Evolutionary conservation across 2,113 vertebrate species (phyloP), one percentile per base, ranked within the genome.

Genomic region (Petaurus breviceps): DNA sequence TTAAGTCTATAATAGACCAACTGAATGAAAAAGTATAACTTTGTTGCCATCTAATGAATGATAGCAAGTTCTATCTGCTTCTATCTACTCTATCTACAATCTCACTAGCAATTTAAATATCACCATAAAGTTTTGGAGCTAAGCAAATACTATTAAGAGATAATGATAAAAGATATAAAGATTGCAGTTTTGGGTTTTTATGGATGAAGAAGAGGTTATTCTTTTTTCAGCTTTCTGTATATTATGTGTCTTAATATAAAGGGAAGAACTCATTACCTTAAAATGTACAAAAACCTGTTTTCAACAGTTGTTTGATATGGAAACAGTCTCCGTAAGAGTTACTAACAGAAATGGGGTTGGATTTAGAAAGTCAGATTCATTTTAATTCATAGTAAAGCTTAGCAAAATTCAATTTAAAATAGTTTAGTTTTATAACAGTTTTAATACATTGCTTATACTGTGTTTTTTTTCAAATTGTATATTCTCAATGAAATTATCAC

Each of bases 1-100:
- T 68, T 95, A 93, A 50, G 46, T 77, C 61, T 95, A 94, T 93
- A 96, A 93, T 95, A 92, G 51, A 96, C 91, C 5, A 94, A 55
- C 43, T 95, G 96, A 96, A 94, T 94, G 3, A 52, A 46, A 96
- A 94, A 95, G 49, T 95, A 90, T 8, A 96, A 43, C 68, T 98
- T 97, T 97, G 54, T 51, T 96, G 14, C 52, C 19, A 24, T 94
- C 95, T 95, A 93, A 95, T 94, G 91, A 95, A 92, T 92, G 43
- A 92, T 51, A 93, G 94, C n/a, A 95, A 92, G 90, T 49, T 49
- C 47, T 49, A 49, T n/a, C n/a, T n/a, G n/a, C n/a, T n/a, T n/a
- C 47, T 49, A 49, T 49, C 47, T 49, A 49, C 47, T 49, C 47
- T 68, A 55, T 26, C 3, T 91, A 16, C 46, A 91, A 8, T 51